Percentiles rank a stretch among this genome's conserved stretches.
Evolutionary conservation across 2,888 invertebrate genomes (phyloP).

Genomic region (Cheilosia grossa): DNA sequence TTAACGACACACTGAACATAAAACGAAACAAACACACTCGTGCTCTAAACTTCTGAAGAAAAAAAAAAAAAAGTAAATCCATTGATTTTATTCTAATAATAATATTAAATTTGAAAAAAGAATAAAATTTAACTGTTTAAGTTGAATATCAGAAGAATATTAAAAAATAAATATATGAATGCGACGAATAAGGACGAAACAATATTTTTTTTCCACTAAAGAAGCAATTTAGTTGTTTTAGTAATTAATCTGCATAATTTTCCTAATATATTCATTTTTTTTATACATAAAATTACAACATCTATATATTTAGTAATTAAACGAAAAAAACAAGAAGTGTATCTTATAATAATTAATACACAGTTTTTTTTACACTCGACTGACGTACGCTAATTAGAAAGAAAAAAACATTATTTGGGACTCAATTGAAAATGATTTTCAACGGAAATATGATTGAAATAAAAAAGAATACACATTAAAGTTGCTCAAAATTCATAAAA

Average conservation of each 20-base stretch:
- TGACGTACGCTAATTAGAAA: constrained; percentile 56
- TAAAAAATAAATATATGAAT: constrained; percentile 30
- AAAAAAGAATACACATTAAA: constrained; percentile 18
- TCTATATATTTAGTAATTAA: constrained; percentile 50
- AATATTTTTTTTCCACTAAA: constrained; percentile 29
- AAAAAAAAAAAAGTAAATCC: constrained; percentile 10
- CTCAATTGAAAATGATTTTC: constrained; percentile 32
- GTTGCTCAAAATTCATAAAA: constrained; percentile 44
- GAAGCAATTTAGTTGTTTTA: constrained; percentile 40
- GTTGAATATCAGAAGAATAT: constrained; percentile 24
- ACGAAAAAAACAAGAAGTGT: constrained; percentile 40
- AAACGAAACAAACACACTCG: constrained; percentile 27
- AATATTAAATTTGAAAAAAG: constrained; percentile 16
- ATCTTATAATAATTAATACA: constrained; percentile 45
- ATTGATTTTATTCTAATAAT: constrained; percentile 22
- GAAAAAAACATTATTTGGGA: constrained; percentile 23
- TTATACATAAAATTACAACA: constrained; percentile 50
- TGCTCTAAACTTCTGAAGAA: constrained; percentile 33
- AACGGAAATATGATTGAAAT: constrained; percentile 28
- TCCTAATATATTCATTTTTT: constrained; percentile 40
- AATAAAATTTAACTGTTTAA: constrained; percentile 29
- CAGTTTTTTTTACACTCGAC: constrained; percentile 58
- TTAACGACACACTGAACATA: constrained; percentile 22
- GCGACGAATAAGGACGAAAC: constrained; percentile 26
- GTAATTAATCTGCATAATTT: constrained; percentile 45